Conservation (phyloP, 2,113 vertebrate genomes). For the Garra rufa region DNA sequence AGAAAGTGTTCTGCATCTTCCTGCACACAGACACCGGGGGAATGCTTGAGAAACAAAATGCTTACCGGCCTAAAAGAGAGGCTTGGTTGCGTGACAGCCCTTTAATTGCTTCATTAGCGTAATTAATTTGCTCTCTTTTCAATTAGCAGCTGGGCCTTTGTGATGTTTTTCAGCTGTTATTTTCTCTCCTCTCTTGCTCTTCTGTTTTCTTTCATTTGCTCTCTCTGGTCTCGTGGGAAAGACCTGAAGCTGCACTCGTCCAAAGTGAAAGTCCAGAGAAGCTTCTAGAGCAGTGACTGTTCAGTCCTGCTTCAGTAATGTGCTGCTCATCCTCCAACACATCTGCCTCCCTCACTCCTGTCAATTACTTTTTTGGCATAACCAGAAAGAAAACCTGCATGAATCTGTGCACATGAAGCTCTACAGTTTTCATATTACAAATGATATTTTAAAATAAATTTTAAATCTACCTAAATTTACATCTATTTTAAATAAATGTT, state of each 20-base stretch:
- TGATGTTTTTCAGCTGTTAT: constrained; percentile 54
- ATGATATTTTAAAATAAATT: too few relatives aligned
- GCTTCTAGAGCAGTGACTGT: background rate
- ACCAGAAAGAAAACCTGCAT: background rate
- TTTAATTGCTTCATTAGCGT: constrained; percentile 64
- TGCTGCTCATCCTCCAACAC: background rate
- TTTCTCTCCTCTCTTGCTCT: constrained; percentile 44
- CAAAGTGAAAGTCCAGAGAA: background rate
- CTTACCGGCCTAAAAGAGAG: constrained; percentile 53
- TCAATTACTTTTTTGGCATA: background rate
- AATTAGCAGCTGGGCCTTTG: constrained; percentile 57
- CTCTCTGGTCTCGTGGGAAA: constrained; percentile 9
- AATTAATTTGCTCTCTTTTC: constrained; percentile 65
- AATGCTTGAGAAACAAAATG: constrained; percentile 40
- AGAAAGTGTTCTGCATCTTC: constrained; percentile 40
- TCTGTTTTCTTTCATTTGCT: constrained; percentile 52
- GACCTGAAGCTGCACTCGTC: background rate
- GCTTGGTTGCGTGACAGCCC: constrained; percentile 53
- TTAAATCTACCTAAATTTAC: too few relatives aligned
- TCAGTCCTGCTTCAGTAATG: background rate
- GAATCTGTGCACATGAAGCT: background rate
- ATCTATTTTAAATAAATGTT: too few relatives aligned
- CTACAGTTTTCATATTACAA: too few relatives aligned
- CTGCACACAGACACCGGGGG: constrained; percentile 38
- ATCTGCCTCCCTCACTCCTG: background rate